Evolutionary conservation across 2,888 invertebrate genomes (phyloP).

Genomic region (Gandaritis pyraliata): DNA sequence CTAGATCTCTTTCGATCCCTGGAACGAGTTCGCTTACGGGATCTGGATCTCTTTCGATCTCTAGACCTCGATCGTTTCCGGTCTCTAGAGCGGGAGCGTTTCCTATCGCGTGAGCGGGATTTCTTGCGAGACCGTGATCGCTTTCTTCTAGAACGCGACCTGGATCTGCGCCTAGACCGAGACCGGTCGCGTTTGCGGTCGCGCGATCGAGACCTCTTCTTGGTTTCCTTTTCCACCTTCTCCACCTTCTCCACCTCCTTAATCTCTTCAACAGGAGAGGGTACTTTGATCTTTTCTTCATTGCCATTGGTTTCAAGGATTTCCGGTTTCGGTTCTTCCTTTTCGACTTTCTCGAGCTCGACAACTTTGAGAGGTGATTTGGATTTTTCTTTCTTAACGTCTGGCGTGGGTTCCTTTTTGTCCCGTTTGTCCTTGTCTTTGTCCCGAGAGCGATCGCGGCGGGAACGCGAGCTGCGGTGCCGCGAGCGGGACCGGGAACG

Average conservation of each 20-base stretch:
- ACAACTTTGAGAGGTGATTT: slow-evolving; percentile 44
- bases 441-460: slow-evolving; percentile 76
- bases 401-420: slow-evolving; percentile 45
- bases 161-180: slow-evolving; percentile 85
- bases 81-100: slow-evolving; percentile 77
- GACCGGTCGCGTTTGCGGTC: slow-evolving; percentile 79
- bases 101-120: slow-evolving; percentile 73
- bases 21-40: slow-evolving; percentile 77
- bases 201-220: slow-evolving; percentile 76
- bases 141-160: slow-evolving; percentile 81
- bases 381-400: slow-evolving; percentile 67
- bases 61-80: slow-evolving; percentile 84
- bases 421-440: slow-evolving; percentile 61
- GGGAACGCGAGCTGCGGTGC: slow-evolving; percentile 82
- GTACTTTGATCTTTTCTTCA: slow-evolving; percentile 58
- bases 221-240: slow-evolving; percentile 58
- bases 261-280: slow-evolving; percentile 44
- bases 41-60: slow-evolving; percentile 83
- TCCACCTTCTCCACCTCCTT: slow-evolving; percentile 51
- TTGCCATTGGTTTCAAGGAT: slow-evolving; percentile 66
- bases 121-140: slow-evolving; percentile 76
- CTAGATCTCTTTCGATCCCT: slow-evolving; percentile 77
- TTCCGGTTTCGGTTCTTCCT: slow-evolving; percentile 60
- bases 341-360: slow-evolving; percentile 49
- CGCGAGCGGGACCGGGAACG: slow-evolving; percentile 80